Percentiles rank a stretch among this genome's conserved stretches.
These are phyloP conservation scores for Orius laevigatus DNA, from an alignment of 1,140 invertebrate species.

Conservation along the genomic window DNA sequence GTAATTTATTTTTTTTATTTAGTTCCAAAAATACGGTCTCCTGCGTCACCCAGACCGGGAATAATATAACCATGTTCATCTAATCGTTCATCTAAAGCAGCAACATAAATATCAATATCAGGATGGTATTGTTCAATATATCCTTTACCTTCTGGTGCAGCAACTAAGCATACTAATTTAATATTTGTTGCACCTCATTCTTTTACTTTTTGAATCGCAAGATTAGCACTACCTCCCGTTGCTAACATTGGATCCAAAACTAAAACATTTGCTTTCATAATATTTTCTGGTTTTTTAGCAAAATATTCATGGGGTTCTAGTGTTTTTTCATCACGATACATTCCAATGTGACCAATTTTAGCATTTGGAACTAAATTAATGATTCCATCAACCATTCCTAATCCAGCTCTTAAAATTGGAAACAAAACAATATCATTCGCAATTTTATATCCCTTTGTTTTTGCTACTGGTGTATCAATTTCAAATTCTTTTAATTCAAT, in stretches of 20 bases:
- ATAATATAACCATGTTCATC: background rate
- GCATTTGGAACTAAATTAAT: too few relatives aligned
- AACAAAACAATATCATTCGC: too few relatives aligned
- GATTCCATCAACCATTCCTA: too few relatives aligned
- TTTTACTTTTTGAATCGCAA: background rate
- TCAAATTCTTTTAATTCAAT: too few relatives aligned
- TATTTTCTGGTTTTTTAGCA: background rate
- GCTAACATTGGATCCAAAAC: background rate
- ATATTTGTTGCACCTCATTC: background rate
- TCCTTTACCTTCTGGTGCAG: background rate
- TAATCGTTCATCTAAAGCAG: background rate
- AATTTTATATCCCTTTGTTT: too few relatives aligned
- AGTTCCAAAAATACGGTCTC: background rate
- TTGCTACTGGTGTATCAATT: too few relatives aligned
- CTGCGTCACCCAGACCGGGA: background rate
- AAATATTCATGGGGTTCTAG: constrained; percentile 26
- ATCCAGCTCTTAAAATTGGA: too few relatives aligned
- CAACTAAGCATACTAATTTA: background rate
- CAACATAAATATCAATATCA: background rate
- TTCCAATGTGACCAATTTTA: too few relatives aligned
- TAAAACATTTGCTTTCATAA: background rate
- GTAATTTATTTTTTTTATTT: background rate
- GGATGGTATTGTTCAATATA: background rate
- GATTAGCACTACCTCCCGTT: background rate
- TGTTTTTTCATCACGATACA: too few relatives aligned